Evolutionary conservation across 2,888 invertebrate genomes (phyloP), one percentile per base, ranked within the genome.

Genomic region (Cosmia trapezina): DNA sequence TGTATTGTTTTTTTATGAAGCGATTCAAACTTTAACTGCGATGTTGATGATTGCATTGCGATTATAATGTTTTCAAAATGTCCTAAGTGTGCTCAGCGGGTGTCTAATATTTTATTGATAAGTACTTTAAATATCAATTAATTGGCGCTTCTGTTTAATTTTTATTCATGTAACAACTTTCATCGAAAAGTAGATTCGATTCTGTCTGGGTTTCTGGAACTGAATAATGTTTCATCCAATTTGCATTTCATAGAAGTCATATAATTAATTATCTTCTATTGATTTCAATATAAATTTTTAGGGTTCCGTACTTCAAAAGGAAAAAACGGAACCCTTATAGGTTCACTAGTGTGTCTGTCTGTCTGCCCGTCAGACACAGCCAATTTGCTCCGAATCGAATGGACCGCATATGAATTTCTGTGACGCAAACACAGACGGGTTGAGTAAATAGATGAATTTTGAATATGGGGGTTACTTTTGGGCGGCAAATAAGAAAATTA

Each of bases 11-110:
- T 37, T 28, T 14, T 57, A 56, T 1, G 45, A 57, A 61, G 86
- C 83, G 74, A 82, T 59, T 45, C 8, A n/a, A 43, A 59, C 33
- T 47, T 37, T 33, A 67, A 45, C 53, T 60, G 80, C 64, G 60
- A 86, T 59, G n/a, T 37, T 45, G 0, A 64, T 45, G 0, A 64
- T 51, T 64, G 67, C 72, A 53, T 56, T 63, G 70, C 72, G 62
- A 75, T 61, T 45, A 45, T 33, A 61, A 53, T 66, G 6, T 12
- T 67, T 53, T n/a, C 0, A 49, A 56, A 22, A 14, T 49, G 37
- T 73, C n/a, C n/a, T 56, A 57, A 47, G 22, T 59, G 1, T 37
- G 80, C 78, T 74, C 41, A 60, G 74, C 78, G 59, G 51, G 7
- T 59, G 7, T 45, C 1, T 19, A n/a, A 37, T 28, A 57, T 17